phyloP scores from a whole-genome alignment of 2,113 vertebrate genomes.

The Aix galericulata region DNA sequence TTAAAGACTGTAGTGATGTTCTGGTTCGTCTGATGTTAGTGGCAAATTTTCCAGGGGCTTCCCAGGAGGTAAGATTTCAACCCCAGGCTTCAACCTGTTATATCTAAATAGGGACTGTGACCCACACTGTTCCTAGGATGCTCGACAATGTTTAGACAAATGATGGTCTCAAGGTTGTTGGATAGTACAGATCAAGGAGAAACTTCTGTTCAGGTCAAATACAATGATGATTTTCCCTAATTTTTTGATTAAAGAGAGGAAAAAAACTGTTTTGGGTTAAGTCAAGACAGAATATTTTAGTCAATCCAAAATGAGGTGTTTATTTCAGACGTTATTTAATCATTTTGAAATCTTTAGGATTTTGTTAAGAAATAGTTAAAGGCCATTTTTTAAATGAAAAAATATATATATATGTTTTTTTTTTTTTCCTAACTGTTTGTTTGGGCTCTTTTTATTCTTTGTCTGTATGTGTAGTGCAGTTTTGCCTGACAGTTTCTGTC shows the following conservation, averaged over 20 bases:
- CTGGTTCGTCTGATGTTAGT: not conserved
- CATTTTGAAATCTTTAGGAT: not conserved
- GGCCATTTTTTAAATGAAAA: not conserved
- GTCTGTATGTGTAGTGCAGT: not conserved
- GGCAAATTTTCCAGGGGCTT: not conserved
- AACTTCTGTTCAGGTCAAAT: not conserved
- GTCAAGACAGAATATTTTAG: not conserved
- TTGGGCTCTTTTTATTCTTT: not conserved
- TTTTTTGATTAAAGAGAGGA: not conserved
- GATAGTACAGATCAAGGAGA: not conserved
- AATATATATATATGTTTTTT: not conserved
- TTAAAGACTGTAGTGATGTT: not conserved
- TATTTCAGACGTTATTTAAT: not conserved
- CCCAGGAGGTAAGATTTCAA: not conserved
- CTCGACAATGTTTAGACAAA: not conserved
- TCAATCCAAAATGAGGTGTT: not conserved
- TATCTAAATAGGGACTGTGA: accelerated
- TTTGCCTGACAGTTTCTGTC: slow-evolving; percentile 21
- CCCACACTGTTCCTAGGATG: not conserved
- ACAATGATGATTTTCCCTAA: not conserved
- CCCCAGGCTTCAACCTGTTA: not conserved
- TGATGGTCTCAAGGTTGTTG: not conserved
- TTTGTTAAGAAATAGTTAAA: not conserved
- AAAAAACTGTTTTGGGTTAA: not conserved
- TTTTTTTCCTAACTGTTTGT: not conserved